Percentiles rank a stretch among this genome's conserved stretches.
These are phyloP conservation scores for Colossoma macropomum DNA, from an alignment of 2,113 vertebrate genomes.

Conservation along the genomic window DNA sequence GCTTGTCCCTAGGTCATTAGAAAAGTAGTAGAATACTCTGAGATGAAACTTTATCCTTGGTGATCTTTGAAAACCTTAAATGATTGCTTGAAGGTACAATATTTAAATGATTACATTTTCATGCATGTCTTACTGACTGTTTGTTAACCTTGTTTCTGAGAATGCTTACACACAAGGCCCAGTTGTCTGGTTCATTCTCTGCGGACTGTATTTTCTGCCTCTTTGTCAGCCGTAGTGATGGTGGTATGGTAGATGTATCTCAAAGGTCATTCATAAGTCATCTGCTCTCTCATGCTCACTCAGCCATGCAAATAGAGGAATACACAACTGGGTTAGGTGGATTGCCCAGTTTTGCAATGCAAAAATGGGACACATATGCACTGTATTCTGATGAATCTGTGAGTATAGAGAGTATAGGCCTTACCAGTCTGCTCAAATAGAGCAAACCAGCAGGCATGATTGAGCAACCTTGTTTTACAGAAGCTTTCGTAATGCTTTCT, in stretches of 20 bases:
- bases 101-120: not conserved
- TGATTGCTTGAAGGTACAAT: not conserved
- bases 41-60: not conserved
- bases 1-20: not conserved
- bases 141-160: not conserved
- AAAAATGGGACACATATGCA: conserved; percentile 41
- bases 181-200: conserved; percentile 9
- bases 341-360: conserved; percentile 49
- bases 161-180: not conserved
- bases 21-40: not conserved
- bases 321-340: conserved; percentile 38
- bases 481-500: not conserved
- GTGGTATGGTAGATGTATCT: not conserved
- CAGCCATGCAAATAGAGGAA: conserved; percentile 50
- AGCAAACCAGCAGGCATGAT: conserved; percentile 12
- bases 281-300: conserved; percentile 35
- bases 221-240: conserved; percentile 39
- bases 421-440: conserved; percentile 3
- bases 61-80: not conserved
- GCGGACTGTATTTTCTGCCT: conserved; percentile 21
- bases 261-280: conserved; percentile 42
- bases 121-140: not conserved
- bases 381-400: conserved; percentile 36
- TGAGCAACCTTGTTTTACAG: not conserved
- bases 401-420: conserved; percentile 5